These are phyloP conservation scores for Drosophila borealis DNA, from an alignment of 2,888 invertebrate species.

Conservation along the genomic window DNA sequence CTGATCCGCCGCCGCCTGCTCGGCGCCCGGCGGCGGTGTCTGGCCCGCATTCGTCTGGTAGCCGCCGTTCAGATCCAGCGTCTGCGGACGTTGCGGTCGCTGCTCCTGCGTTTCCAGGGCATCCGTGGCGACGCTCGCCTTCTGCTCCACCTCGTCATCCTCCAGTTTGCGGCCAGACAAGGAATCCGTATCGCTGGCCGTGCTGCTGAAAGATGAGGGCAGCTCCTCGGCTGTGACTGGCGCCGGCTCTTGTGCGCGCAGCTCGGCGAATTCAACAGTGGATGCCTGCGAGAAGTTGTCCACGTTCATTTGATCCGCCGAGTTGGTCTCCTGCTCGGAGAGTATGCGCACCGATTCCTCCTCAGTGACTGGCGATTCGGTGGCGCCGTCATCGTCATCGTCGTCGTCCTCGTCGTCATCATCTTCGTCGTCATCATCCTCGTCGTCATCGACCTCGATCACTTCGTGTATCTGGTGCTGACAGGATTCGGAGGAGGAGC, in stretches of 20 bases:
- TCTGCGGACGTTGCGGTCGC: slow-evolving; percentile 82
- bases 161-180: slow-evolving; percentile 66
- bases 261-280: slow-evolving; percentile 84
- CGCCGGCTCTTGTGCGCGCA: slow-evolving; percentile 49
- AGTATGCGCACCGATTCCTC: slow-evolving; percentile 68
- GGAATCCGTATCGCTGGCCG: slow-evolving; percentile 77
- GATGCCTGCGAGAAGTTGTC: slow-evolving; percentile 85
- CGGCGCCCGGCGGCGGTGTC: slow-evolving; percentile 74
- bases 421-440: not conserved
- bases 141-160: slow-evolving; percentile 38
- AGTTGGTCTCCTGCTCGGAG: slow-evolving; percentile 66
- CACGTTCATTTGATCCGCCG: slow-evolving; percentile 80
- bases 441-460: not conserved
- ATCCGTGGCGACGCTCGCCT: slow-evolving; percentile 38
- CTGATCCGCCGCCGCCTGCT: slow-evolving; percentile 28
- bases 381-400: slow-evolving; percentile 38
- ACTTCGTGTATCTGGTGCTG: not conserved
- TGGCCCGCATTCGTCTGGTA: slow-evolving; percentile 78
- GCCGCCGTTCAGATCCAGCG: slow-evolving; percentile 79
- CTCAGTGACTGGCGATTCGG: slow-evolving; percentile 57
- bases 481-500: not conserved
- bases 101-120: slow-evolving; percentile 54
- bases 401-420: slow-evolving; percentile 24
- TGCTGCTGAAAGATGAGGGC: slow-evolving; percentile 74
- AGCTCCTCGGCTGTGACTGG: slow-evolving; percentile 42